These are phyloP conservation scores for Cataglyphis rosenhaueri DNA, from an alignment of 2,888 invertebrate species.

Conservation along the genomic window DNA sequence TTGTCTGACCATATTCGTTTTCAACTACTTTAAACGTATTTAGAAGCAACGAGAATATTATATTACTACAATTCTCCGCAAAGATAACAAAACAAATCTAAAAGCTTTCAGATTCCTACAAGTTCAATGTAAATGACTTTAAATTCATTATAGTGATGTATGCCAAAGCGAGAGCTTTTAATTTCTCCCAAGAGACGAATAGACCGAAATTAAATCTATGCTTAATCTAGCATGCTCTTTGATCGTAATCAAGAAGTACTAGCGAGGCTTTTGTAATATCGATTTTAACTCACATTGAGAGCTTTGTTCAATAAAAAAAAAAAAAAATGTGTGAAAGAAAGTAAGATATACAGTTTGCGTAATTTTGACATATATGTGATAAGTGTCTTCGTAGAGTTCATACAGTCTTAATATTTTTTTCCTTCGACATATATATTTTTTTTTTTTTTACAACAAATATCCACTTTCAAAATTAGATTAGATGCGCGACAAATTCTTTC, in stretches of 20 bases:
- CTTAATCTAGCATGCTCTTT: conserved; percentile 6
- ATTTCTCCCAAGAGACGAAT: background rate
- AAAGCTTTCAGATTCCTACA: conserved; percentile 14
- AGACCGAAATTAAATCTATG: conserved; percentile 11
- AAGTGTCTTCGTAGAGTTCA: background rate
- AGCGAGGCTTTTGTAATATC: background rate
- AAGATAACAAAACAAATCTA: background rate
- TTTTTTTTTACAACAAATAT: background rate
- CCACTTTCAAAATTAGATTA: conserved; percentile 23
- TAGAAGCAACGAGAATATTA: background rate
- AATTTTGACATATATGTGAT: background rate
- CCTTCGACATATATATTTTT: background rate
- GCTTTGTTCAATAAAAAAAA: background rate
- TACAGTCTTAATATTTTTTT: background rate
- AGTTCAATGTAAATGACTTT: conserved; percentile 27
- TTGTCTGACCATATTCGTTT: conserved; percentile 13
- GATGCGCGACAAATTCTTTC: conserved; percentile 17
- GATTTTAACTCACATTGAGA: background rate
- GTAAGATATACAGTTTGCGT: background rate
- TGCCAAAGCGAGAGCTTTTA: conserved; percentile 11
- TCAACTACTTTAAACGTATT: conserved; percentile 10
- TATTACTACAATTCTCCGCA: background rate
- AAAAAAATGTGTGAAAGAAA: background rate
- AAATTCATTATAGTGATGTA: conserved; percentile 30
- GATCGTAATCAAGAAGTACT: background rate